Conservation (phyloP, 2,113 vertebrate genomes). For the Tursiops truncatus region DNA sequence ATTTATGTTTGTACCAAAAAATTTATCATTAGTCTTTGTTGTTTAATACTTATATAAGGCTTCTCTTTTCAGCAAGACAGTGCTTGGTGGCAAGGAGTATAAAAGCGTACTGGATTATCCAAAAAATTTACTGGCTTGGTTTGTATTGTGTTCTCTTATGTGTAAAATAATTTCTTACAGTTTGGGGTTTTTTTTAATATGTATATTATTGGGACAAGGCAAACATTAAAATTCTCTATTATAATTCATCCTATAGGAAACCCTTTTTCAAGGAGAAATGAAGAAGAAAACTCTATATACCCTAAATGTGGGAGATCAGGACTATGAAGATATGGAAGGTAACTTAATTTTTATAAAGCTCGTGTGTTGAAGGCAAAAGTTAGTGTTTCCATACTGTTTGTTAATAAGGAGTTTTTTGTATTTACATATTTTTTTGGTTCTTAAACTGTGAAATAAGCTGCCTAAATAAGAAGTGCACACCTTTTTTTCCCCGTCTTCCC, state of each 20-base stretch:
- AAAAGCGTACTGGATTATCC: neutral
- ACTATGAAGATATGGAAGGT: conserved; percentile 83
- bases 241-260: conserved; percentile 63
- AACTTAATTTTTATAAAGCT: conserved; percentile 54
- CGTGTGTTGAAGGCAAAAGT: conserved; percentile 37
- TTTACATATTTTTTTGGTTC: conserved; percentile 12
- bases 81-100: neutral
- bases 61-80: conserved; percentile 11
- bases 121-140: neutral
- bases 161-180: conserved; percentile 51
- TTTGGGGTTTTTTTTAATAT: neutral
- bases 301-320: conserved; percentile 77
- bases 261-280: conserved; percentile 76
- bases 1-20: neutral
- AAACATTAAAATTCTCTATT: conserved; percentile 51
- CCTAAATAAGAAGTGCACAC: neutral
- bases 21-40: conserved; percentile 3
- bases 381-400: neutral
- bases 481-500: neutral
- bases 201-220: neutral
- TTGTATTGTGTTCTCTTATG: conserved; percentile 4
- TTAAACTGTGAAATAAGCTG: conserved; percentile 39
- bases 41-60: neutral
- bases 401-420: neutral
- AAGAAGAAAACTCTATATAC: conserved; percentile 81